phyloP scores from a whole-genome alignment of 2,113 vertebrate genomes.

The Mungos mungo region DNA sequence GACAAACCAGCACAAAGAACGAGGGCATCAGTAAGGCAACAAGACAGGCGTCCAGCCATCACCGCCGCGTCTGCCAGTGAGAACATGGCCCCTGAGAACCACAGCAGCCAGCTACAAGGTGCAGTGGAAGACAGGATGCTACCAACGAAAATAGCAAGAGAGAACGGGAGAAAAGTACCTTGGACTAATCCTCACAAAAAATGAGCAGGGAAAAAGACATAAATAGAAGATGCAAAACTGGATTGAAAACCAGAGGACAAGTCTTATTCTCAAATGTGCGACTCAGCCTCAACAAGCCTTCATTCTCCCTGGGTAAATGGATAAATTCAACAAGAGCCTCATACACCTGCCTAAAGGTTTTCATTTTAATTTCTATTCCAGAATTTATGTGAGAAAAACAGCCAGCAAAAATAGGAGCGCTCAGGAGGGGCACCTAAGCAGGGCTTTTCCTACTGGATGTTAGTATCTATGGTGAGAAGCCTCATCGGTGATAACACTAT shows the following conservation, averaged over 20 bases:
- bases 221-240: not conserved
- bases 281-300: too few relatives aligned
- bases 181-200: not conserved
- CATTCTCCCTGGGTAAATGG: not conserved
- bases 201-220: accelerated
- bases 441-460: not conserved
- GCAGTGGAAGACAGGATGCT: not conserved
- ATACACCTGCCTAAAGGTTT: too few relatives aligned
- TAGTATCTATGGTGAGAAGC: not conserved
- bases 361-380: not conserved
- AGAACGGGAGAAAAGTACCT: not conserved
- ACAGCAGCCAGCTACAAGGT: not conserved
- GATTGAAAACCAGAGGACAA: not conserved
- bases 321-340: not conserved
- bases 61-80: too few relatives aligned
- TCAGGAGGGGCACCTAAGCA: not conserved
- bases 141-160: not conserved
- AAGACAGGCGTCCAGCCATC: not conserved
- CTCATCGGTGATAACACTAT: accelerated
- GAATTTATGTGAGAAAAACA: not conserved
- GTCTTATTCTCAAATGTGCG: not conserved
- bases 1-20: not conserved
- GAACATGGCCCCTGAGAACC: too few relatives aligned
- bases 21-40: too few relatives aligned
- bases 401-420: too few relatives aligned